Base-by-base conservation (phyloP, 1,140 invertebrate genomes). In the Caenorhabditis latens region DNA sequence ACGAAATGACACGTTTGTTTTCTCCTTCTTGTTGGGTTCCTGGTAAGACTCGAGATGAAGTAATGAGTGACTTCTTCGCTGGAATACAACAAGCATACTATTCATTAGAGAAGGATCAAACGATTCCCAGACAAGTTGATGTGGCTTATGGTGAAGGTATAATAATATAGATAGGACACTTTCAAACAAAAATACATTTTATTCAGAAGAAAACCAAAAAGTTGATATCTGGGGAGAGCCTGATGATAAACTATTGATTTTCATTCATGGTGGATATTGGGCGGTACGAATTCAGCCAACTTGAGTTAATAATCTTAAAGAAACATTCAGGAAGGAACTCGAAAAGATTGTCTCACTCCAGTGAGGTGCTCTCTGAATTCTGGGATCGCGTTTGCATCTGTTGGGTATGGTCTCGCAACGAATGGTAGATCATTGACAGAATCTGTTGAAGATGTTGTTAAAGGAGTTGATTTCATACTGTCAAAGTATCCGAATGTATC, bases 21-120 rank as follows among this genome's bases (percentile, higher is more conserved):
- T 79, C 71, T 53, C 71, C 71, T 21, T 79, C 71, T 11, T 79
- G 43, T 50, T 79, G 71, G 71, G 71, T 79, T 21, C 71, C 71
- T 50, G 46, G 46, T 6, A 79, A 79, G n/a, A 79, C 19, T 24
- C 19, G 71, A 79, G 71, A 79, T 24, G 71, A 79, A 50, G 71
- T 79, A 9, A 79, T 79, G 46, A 79, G 53, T 53, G 71, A 79
- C 4, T 79, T 79, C n/a, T 50, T 79, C 14, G n/a, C 71, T 2
- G 46, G 21, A 79, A 50, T 79, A 11, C 7, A 13, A 14, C 9
- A 50, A 14, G 71, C 71, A 19, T 79, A 19, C 32, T 19, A 79
- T 21, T 11, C 4, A 21, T 11, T 79, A 0, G 21, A 24, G 14
- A 79, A 21, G 7, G n/a, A 79, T 32, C 4, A 50, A 11, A 79